Evolutionary conservation across 2,888 invertebrate genomes (phyloP).

Genomic region (Limnephilus rhombicus): DNA sequence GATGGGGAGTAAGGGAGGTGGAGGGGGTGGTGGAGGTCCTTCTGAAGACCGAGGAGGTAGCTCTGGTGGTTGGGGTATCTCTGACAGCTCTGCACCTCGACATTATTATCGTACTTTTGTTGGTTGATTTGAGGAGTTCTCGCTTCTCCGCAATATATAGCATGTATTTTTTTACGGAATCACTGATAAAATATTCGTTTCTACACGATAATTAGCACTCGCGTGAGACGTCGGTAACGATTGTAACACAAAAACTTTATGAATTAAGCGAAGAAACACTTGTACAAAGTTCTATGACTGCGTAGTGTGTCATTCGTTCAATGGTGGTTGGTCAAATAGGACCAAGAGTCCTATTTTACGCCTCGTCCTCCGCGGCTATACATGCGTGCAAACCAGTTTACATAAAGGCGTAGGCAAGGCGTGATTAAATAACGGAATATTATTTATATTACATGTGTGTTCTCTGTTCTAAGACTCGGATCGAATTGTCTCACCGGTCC

Average conservation of each 20-base stretch:
- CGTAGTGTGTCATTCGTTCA: not conserved
- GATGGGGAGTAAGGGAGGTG: not conserved
- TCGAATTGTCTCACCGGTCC: not conserved
- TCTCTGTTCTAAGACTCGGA: not conserved
- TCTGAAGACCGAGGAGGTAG: too few relatives aligned
- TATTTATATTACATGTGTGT: too few relatives aligned
- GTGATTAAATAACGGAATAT: not conserved
- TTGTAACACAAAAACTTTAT: not conserved
- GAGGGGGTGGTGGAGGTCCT: constrained; percentile 60
- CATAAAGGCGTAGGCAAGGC: not conserved
- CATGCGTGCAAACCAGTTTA: not conserved
- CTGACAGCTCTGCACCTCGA: not conserved
- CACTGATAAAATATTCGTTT: not conserved
- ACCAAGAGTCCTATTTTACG: too few relatives aligned
- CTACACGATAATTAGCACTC: not conserved
- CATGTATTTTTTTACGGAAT: not conserved
- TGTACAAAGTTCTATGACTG: not conserved
- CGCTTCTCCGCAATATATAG: constrained; percentile 71
- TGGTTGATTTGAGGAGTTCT: not conserved
- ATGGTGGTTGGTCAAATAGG: not conserved
- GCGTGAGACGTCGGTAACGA: constrained; percentile 55
- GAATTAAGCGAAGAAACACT: not conserved
- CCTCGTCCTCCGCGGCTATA: not conserved
- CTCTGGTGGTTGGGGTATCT: not conserved
- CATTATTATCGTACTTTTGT: too few relatives aligned